Base-by-base conservation (phyloP, 2,888 invertebrate genomes). In the Tenthredo livida region DNA sequence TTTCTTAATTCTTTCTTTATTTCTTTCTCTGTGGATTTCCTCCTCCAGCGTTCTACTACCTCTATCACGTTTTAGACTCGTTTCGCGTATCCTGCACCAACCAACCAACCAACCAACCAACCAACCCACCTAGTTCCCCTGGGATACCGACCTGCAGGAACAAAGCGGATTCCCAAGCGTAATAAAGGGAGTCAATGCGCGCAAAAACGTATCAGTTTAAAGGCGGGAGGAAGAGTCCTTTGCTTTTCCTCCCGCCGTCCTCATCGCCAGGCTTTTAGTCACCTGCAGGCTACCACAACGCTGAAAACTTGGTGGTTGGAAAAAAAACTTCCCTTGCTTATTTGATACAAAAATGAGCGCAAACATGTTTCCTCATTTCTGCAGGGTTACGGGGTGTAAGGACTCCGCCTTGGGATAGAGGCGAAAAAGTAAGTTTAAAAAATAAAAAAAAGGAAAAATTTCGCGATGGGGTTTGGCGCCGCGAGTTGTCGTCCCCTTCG, bases 121-220 rank as follows among this genome's bases (percentile, higher is more conserved):
- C 10, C 15, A 4, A n/a, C 6, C n/a, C n/a, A n/a, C n/a, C 54
- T 54, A 54, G 54, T 54, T 15, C 54, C 78, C 58, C 9, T 7
- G 33, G 78, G 54, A 54, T 85, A 67, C 86, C 88, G 88, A 87
- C 87, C n/a, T n/a, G n/a, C 87, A 88, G 90, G 90, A 91, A 91
- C 91, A 91, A 92, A 91, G 90, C 90, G 91, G 90, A 91, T 91
- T 91, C 91, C 89, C 91, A 87, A 89, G 90, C 89, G 91, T 90
- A 91, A 91, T 91, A 90, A 91, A 91, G 91, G 90, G 90, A 90
- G 90, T 88, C 86, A 78, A 15, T 33, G 54, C 17, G 86, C 86
- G 89, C 88, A 90, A 90, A 90, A 91, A 91, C 88, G 89, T 90
- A 90, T 89, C 85, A 84, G 73, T 29, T 43, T 67, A 84, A 84